A percentile compares a stretch with the other conserved stretches of the same genome.
These are phyloP conservation scores for Eupelmus urozonus DNA, from an alignment of 2,888 invertebrate species.

Conservation along the genomic window DNA sequence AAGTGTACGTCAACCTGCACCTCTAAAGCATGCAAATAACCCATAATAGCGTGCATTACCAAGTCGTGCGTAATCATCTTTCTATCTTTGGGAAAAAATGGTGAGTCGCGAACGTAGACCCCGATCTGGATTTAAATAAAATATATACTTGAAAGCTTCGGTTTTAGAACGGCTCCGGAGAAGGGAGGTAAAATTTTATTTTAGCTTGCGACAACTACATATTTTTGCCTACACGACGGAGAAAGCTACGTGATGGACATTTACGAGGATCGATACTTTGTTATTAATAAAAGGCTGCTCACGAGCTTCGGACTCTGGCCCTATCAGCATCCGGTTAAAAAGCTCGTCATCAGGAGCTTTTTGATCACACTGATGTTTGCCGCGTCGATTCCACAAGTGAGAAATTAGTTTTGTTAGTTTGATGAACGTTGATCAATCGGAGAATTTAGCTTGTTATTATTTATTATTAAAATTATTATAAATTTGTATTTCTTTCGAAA, in stretches of 20 bases:
- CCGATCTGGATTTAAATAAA: not conserved
- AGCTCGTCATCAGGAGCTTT: not conserved
- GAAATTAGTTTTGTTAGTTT: not conserved
- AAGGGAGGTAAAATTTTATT: not conserved
- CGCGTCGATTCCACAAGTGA: slow-evolving; percentile 7
- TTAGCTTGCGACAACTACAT: too few relatives aligned
- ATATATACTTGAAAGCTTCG: not conserved
- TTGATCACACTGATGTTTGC: not conserved
- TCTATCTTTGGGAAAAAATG: not conserved
- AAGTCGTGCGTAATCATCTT: not conserved
- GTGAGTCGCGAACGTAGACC: not conserved
- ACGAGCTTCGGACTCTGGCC: slow-evolving; percentile 19
- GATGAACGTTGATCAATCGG: not conserved
- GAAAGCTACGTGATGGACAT: slow-evolving; percentile 21
- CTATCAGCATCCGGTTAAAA: not conserved
- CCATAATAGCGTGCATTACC: not conserved
- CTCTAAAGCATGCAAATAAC: slow-evolving; percentile 9
- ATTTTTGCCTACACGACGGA: not conserved
- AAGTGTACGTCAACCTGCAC: not conserved
- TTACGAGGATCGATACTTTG: slow-evolving; percentile 21
- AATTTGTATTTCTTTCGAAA: not conserved
- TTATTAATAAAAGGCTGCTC: slow-evolving; percentile 19
- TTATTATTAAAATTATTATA: not conserved
- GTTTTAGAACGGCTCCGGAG: not conserved
- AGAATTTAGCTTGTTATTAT: not conserved